phyloP scores from a whole-genome alignment of 2,888 invertebrate genomes.

The Lasiommata megera region DNA sequence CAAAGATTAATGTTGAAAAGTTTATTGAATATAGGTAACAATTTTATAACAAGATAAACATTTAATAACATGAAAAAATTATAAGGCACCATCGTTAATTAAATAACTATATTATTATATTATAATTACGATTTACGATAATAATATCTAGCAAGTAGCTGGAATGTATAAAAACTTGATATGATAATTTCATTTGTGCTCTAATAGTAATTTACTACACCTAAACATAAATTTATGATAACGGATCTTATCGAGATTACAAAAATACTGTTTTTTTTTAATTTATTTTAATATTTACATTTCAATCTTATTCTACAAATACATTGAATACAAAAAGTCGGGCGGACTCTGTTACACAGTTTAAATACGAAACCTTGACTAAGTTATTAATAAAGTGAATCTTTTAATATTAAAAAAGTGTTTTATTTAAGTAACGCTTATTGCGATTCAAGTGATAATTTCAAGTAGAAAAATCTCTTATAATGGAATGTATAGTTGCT shows the following conservation, averaged over 20 bases:
- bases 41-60: slow-evolving; percentile 9
- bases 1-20: too few relatives aligned
- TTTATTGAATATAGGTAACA: slow-evolving; percentile 25
- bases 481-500: too few relatives aligned
- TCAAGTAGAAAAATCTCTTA: too few relatives aligned
- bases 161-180: background rate
- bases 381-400: background rate
- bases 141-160: background rate
- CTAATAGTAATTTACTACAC: background rate
- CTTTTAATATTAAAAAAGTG: background rate
- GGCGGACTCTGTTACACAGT: background rate
- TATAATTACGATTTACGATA: too few relatives aligned
- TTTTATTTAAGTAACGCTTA: background rate
- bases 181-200: background rate
- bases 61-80: slow-evolving; percentile 1
- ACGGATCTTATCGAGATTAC: slow-evolving; percentile 1
- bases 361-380: background rate
- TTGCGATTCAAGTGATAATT: too few relatives aligned
- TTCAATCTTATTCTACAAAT: background rate
- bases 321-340: background rate
- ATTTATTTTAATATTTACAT: background rate
- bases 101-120: background rate
- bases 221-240: background rate
- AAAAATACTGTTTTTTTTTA: background rate
- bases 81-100: slow-evolving; percentile 7